Percentiles rank a stretch among this genome's conserved stretches.
phyloP scores from a whole-genome alignment of 1,140 invertebrate genomes.

The Euschistus heros region DNA sequence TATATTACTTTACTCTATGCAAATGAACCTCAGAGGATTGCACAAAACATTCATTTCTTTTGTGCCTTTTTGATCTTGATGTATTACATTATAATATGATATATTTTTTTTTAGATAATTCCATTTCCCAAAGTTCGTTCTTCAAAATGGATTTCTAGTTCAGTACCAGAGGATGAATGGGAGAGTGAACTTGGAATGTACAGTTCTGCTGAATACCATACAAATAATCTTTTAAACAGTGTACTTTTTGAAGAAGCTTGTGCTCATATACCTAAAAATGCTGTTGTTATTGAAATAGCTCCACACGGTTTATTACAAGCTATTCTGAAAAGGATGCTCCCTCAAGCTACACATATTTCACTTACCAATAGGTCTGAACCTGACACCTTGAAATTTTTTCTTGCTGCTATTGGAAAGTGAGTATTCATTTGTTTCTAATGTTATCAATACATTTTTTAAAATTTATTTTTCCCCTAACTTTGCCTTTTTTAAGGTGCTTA shows the following conservation, averaged over 20 bases:
- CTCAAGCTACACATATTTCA: conserved; percentile 42
- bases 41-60: too few species aligned
- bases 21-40: too few species aligned
- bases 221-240: conserved; percentile 51
- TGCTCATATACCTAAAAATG: conserved; percentile 44
- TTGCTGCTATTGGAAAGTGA: conserved; percentile 44
- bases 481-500: background rate
- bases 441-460: too few species aligned
- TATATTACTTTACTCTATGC: too few species aligned
- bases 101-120: conserved; percentile 40
- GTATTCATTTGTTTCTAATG: conserved; percentile 24
- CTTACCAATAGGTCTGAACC: conserved; percentile 43
- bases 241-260: conserved; percentile 51
- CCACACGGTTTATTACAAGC: conserved; percentile 49
- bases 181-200: conserved; percentile 37
- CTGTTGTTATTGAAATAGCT: conserved; percentile 48
- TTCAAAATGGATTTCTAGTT: conserved; percentile 49
- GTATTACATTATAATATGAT: too few species aligned
- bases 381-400: conserved; percentile 40
- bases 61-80: too few species aligned
- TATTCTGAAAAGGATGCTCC: conserved; percentile 45
- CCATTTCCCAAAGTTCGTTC: conserved; percentile 41
- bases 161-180: conserved; percentile 42
- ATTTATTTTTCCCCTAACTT: too few species aligned
- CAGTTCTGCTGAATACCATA: conserved; percentile 53